Percentiles rank a stretch among this genome's conserved stretches.
These are phyloP conservation scores for Epinephelus coioides DNA, from an alignment of 2,797 vertebrate species.

Conservation along the genomic window DNA sequence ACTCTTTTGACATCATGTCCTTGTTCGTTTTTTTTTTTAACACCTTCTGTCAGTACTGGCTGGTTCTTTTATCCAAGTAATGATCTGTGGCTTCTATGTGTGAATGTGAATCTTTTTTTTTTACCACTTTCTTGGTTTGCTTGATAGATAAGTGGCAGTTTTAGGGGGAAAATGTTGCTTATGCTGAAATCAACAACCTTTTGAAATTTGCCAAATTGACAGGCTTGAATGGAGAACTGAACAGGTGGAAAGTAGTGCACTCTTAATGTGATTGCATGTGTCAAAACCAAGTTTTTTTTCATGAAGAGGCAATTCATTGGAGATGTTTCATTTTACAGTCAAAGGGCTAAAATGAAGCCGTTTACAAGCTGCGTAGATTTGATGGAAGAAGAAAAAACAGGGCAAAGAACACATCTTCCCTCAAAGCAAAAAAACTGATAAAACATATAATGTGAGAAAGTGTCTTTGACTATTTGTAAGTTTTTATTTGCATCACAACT, in stretches of 20 bases:
- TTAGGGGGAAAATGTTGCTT: conserved; percentile 44
- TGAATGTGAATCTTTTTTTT: conserved; percentile 49
- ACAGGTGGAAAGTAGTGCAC: conserved; percentile 63
- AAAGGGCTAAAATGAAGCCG: conserved; percentile 71
- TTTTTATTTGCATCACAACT: conserved; percentile 31
- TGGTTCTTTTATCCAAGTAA: conserved; percentile 42
- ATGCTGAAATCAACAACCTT: conserved; percentile 73
- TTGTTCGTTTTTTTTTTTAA: conserved; percentile 45
- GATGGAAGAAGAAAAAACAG: neutral
- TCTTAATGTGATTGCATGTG: conserved; percentile 72
- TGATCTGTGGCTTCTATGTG: conserved; percentile 25
- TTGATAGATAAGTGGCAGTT: conserved; percentile 61
- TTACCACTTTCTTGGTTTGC: conserved; percentile 43
- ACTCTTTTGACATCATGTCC: conserved; percentile 46
- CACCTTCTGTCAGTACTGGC: conserved; percentile 36
- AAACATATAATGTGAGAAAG: conserved; percentile 20
- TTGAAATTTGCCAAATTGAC: conserved; percentile 73
- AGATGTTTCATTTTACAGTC: conserved; percentile 70
- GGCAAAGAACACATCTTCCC: conserved; percentile 30
- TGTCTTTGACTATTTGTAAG: conserved; percentile 6
- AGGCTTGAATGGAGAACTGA: conserved; percentile 60
- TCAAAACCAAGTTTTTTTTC: conserved; percentile 65
- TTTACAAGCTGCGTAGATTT: conserved; percentile 50
- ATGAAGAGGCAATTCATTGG: conserved; percentile 60
- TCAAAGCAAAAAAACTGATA: conserved; percentile 1